Evolutionary conservation across 2,888 invertebrate species (phyloP), one percentile per base, ranked within the genome.

Genomic region (Ormia ochracea): DNA sequence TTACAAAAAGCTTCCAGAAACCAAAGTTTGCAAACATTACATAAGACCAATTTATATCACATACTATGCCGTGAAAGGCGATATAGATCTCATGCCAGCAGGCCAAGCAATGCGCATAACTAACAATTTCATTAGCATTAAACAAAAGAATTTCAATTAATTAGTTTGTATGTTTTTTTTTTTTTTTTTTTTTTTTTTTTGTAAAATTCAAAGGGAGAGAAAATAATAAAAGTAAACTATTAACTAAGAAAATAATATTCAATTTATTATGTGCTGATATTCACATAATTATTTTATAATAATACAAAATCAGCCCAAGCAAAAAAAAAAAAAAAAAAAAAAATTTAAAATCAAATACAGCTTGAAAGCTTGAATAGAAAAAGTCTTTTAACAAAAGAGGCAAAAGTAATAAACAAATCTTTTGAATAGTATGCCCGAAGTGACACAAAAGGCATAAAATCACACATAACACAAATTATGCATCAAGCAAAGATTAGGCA

Each of bases 271-370:
- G 19, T 14, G 3, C n/a, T 19, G 48, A 2, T 26, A 43, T 61
- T 70, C 56, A 56, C 69, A 76, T 63, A 21, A 56, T 69, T 65
- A 63, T 45, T 54, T n/a, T 43, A 14, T 9, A 69, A 59, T 43
- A 69, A 59, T 59, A 69, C 54, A 56, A 70, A n/a, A n/a, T n/a
- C n/a, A n/a, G n/a, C n/a, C n/a, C n/a, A n/a, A n/a, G n/a, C n/a
- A n/a, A n/a, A n/a, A n/a, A n/a, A n/a, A n/a, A n/a, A n/a, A n/a
- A n/a, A n/a, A n/a, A n/a, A n/a, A n/a, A n/a, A n/a, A n/a, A n/a
- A n/a, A n/a, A n/a, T n/a, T n/a, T n/a, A n/a, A n/a, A n/a, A n/a
- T n/a, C n/a, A n/a, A n/a, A n/a, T n/a, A 19, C 54, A 12, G 12
- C 12, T 23, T 23, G 23, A 14, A 59, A 1, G 17, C 4, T 17